Evolutionary conservation across 2,797 vertebrate genomes (phyloP), one percentile per base, ranked within the genome.

Genomic region (Petrocephalus schoutedeni): DNA sequence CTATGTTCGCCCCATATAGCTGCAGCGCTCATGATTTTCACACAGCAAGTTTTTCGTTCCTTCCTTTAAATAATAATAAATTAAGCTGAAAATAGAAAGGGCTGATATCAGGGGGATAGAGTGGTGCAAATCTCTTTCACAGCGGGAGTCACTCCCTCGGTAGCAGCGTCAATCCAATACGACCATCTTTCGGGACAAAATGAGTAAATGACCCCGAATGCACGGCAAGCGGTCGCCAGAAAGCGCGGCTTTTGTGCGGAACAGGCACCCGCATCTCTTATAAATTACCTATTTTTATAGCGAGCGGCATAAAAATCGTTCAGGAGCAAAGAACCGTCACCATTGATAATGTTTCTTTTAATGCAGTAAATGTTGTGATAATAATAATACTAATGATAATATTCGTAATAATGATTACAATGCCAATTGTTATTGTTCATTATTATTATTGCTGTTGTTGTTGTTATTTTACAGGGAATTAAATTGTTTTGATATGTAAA

Each of bases 121-220:
- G 16, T 58, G 64, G 36, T 41, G 49, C 23, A 49, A 53, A 86
- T 80, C 61, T 80, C 85, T 86, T 67, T 80, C 85, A 16, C 54
- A 86, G 64, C 54, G 19, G 85, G 54, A 86, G 21, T 32, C 61
- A n/a, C 54, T 74, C 23, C 32, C 59, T 86, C 56, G 12, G 19
- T 64, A 19, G 28, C 32, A 45, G 36, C 67, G 58, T 71, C 49
- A 57, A 53, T 57, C 23, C 5, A 87, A 59, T 74, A 49, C 41
- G 45, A 61, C 77, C 19, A 41, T 49, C 77, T 56, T 61, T 64
- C 28, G 45, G 49, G 51, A 71, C 54, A 84, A 87, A 54, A 89
- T 71, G 28, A 83, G 87, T 87, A 87, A 51, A 87, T 83, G 36
- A 41, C 41, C n/a, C 85, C 53, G 21, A 87, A 87, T 45, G 74